Evolutionary conservation across 2,797 vertebrate species (phyloP), one percentile per base, ranked within the genome.

Genomic region (Pseudochaenichthys georgianus): DNA sequence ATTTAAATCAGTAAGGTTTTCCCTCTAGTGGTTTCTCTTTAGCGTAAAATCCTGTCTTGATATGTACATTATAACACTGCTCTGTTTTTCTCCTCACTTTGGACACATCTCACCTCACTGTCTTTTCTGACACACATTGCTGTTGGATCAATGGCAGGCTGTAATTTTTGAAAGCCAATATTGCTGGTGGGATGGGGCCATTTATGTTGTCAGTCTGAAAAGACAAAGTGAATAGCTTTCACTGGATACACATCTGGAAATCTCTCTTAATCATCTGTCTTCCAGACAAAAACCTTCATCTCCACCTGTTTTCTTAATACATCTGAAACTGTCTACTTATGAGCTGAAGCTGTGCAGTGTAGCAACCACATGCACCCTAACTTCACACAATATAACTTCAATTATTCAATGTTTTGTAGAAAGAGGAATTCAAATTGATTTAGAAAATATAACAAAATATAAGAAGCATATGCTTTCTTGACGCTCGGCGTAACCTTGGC

Each of bases 1-100:
- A 78, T 85, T 82, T 84, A 90, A 93, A 92, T 92, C 86, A 86
- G 84, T 87, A 87, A 84, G 83, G 88, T 90, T 92, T 89, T 88
- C 76, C 77, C 70, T 86, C 67, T 51, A 76, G 70, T 81, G 77
- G 77, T 66, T 78, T 84, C 80, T 88, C 83, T 76, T 85, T 76
- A 75, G 84, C 72, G 12, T 88, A 87, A 88, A 90, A 89, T 88
- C 82, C 74, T 21, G 69, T 80, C 87, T 85, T 90, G 84, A 90
- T 92, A 84, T 90, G 86, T 88, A 88, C 85, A 91, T 88, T 87
- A 87, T 87, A 89, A 83, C 82, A 61, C 21, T 13, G 17, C 70
- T 71, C 53, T 82, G 46, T 88, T 81, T 85, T 82, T 64, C 72
- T 75, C 65, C 64, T 71, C 65, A 57, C 64, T 70, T 71, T 46